Evolutionary conservation across 1,140 invertebrate species (phyloP).

Genomic region (Drosophila truncata): DNA sequence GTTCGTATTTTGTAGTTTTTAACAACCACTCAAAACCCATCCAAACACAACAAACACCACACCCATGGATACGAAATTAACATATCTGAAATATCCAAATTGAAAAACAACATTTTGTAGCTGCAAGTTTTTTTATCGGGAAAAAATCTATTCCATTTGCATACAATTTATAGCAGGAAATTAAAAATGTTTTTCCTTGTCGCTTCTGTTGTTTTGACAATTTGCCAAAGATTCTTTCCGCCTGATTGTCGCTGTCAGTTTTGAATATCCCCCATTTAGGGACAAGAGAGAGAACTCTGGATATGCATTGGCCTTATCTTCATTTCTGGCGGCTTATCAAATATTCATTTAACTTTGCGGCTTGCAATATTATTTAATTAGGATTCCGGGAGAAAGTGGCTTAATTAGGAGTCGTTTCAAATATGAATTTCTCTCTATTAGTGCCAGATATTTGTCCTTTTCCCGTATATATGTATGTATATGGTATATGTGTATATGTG

Average conservation of each 20-base stretch:
- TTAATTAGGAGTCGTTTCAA: constrained; percentile 37
- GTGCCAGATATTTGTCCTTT: constrained; percentile 21
- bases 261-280: constrained; percentile 55
- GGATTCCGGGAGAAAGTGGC: constrained; percentile 18
- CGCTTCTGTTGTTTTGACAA: constrained; percentile 66
- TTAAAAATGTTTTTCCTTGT: constrained; percentile 75
- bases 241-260: constrained; percentile 40
- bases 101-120: constrained; percentile 50
- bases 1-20: constrained; percentile 35
- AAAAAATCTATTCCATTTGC: constrained; percentile 63
- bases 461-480: constrained; percentile 1
- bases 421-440: constrained; percentile 25
- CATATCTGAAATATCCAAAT: constrained; percentile 46
- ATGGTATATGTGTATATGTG: constrained; percentile 10
- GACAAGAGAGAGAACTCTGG: constrained; percentile 25
- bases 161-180: constrained; percentile 80
- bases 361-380: constrained; percentile 45
- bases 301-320: constrained; percentile 9
- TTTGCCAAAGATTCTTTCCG: constrained; percentile 76
- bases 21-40: constrained; percentile 33
- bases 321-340: constrained; percentile 46
- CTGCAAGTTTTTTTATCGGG: constrained; percentile 33
- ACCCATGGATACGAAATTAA: constrained; percentile 17
- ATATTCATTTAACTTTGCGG: constrained; percentile 43
- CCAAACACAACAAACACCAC: neutral